Evolutionary conservation across 2,113 vertebrate species (phyloP).

Genomic region (Puntigrus tetrazona): DNA sequence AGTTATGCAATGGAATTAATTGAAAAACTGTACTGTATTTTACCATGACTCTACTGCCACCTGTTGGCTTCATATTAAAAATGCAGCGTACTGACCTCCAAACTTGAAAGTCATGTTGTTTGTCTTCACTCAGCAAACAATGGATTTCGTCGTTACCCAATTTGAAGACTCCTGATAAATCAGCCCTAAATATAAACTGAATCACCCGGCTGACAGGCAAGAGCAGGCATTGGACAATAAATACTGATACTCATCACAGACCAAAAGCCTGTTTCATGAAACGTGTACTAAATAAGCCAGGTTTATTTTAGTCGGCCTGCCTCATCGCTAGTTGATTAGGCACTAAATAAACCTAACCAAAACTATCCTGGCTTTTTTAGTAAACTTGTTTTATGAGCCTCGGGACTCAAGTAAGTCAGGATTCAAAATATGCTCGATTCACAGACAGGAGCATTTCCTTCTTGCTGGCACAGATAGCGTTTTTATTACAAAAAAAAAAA

Average conservation of each 20-base stretch:
- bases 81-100: background rate
- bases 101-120: background rate
- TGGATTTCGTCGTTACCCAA: too few species aligned
- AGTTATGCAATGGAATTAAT: background rate
- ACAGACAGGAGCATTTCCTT: background rate
- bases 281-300: too few species aligned
- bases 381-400: too few species aligned
- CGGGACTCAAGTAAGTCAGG: background rate
- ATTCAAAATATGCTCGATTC: background rate
- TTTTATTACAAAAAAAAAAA: constrained; percentile 61
- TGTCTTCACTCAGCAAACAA: background rate
- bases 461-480: constrained; percentile 56
- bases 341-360: too few species aligned
- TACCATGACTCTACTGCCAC: constrained; percentile 8
- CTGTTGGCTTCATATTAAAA: background rate
- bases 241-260: background rate
- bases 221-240: background rate
- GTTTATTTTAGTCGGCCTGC: too few species aligned
- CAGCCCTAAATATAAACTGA: background rate
- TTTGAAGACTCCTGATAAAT: background rate
- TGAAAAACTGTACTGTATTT: background rate
- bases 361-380: too few species aligned
- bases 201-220: background rate
- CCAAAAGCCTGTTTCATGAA: background rate
- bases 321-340: too few species aligned